These are phyloP conservation scores for Bombus waltoni DNA, from an alignment of 1,140 invertebrate genomes.

Conservation along the genomic window DNA sequence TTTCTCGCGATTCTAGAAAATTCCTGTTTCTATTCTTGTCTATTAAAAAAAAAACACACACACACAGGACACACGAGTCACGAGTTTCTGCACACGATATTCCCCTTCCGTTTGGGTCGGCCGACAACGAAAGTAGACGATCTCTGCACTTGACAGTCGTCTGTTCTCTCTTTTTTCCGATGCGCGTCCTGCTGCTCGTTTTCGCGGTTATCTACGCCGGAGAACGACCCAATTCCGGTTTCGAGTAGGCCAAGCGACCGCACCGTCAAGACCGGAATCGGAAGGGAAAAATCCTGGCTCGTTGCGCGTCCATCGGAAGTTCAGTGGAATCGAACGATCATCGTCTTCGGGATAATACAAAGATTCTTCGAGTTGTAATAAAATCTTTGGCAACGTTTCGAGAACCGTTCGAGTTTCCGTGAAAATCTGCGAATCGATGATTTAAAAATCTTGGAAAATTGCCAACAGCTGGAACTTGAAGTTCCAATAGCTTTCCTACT, in stretches of 20 bases:
- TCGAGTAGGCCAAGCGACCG: conserved; percentile 75
- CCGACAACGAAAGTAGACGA: conserved; percentile 80
- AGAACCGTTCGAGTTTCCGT: too few species aligned
- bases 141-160: conserved; percentile 47
- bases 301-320: neutral
- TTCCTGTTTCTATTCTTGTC: neutral
- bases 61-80: neutral
- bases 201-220: conserved; percentile 75
- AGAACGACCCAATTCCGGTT: conserved; percentile 78
- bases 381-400: neutral
- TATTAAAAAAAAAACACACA: neutral
- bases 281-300: conserved; percentile 42
- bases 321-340: neutral
- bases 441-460: too few species aligned
- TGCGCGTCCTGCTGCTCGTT: conserved; percentile 51
- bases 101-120: conserved; percentile 34
- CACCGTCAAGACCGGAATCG: conserved; percentile 56
- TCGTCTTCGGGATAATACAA: neutral
- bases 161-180: conserved; percentile 48
- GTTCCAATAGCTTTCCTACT: too few species aligned
- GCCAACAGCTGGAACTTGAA: too few species aligned
- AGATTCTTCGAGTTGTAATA: neutral
- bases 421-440: too few species aligned
- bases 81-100: neutral
- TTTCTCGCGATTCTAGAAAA: neutral